Evolutionary conservation across 2,888 invertebrate species (phyloP), one percentile per base, ranked within the genome.

Genomic region (Phragmatobia fuliginosa): DNA sequence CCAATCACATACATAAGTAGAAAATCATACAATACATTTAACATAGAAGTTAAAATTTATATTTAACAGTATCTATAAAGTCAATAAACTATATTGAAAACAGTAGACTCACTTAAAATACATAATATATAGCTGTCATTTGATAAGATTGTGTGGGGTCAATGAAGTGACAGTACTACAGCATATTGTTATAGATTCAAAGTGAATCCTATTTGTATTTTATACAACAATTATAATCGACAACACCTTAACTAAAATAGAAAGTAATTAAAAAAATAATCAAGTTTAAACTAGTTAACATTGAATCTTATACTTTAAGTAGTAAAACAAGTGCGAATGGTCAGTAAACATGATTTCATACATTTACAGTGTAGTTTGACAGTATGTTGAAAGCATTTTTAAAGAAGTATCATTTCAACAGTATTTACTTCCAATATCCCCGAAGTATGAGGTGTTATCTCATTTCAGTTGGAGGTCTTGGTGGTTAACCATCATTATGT

Each of bases 171-270:
- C 62, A 70, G 60, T 71, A 61, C 64, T 71, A 45, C 63, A 68
- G 74, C 74, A 74, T 63, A 62, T 71, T 73, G 49, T 66, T 31
- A 75, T 73, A 65, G 61, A 73, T 73, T 62, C 33, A 59, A 61
- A 63, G 58, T 71, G 36, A 56, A 60, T 67, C 67, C 62, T 66
- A 18, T 66, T 33, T 68, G 49, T 64, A 33, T 63, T 66, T 66
- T 70, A 71, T 80, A 84, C 83, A 84, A 83, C 81, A 80, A 59
- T 82, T 80, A 84, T 77, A 89, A 94, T 95, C 94, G 94, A 95
- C 94, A 94, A 95, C 90, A 95, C 94, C 94, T 93, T 94, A 94
- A 93, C 94, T 93, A 94, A 90, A 87, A 76, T 78, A 78, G 68
- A 75, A 77, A 75, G 74, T 61, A 66, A 62, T 66, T 38, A 52